phyloP scores from a whole-genome alignment of 2,888 invertebrate species.

The Gandaritis pyraliata region DNA sequence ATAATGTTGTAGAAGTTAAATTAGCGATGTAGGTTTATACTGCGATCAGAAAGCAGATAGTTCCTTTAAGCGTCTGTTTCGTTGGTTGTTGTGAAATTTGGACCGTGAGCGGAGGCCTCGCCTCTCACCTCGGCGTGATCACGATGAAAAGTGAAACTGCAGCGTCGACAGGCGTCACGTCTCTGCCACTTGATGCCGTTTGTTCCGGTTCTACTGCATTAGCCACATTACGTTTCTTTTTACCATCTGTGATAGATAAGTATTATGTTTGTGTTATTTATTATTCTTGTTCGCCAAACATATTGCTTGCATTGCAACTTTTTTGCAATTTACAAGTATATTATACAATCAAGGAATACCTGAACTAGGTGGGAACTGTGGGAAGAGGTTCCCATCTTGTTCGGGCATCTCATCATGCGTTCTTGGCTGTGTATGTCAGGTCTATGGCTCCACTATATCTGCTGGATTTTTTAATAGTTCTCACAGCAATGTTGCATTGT shows the following conservation, averaged over 20 bases:
- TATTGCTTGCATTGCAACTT: too few species aligned
- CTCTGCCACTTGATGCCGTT: conserved; percentile 69
- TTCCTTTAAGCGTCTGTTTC: conserved; percentile 61
- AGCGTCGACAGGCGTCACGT: conserved; percentile 73
- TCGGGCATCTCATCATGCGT: too few species aligned
- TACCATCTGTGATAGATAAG: too few species aligned
- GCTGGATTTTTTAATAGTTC: conserved; percentile 67
- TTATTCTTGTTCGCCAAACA: conserved; percentile 32
- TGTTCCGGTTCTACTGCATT: conserved; percentile 74
- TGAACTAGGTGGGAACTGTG: too few species aligned
- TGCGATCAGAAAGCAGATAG: conserved; percentile 57
- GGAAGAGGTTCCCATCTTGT: too few species aligned
- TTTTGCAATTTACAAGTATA: too few species aligned
- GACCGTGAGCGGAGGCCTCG: conserved; percentile 73
- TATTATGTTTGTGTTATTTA: conserved; percentile 44
- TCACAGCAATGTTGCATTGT: conserved; percentile 74
- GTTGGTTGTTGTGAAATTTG: conserved; percentile 78
- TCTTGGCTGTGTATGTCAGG: conserved; percentile 12
- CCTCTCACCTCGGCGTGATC: conserved; percentile 75
- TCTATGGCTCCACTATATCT: conserved; percentile 32
- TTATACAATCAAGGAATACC: too few species aligned
- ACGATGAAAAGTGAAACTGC: conserved; percentile 83
- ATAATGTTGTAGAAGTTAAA: conserved; percentile 34
- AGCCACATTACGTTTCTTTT: conserved; percentile 46
- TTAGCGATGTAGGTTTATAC: conserved; percentile 34